Conservation (phyloP, 2,113 vertebrate species). For the Egretta garzetta region DNA sequence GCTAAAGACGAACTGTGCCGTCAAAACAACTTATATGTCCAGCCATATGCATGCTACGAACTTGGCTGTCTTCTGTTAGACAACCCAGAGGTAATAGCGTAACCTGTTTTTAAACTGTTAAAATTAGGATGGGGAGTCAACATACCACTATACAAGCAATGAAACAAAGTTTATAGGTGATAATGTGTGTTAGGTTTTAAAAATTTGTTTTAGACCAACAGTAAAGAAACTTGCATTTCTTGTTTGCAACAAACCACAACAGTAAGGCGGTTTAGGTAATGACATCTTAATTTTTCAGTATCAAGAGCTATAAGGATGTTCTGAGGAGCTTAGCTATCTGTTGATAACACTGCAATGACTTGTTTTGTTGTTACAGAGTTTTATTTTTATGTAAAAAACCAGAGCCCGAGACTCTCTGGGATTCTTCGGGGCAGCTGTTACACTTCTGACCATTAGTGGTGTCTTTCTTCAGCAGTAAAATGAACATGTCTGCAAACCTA, state of each 20-base stretch:
- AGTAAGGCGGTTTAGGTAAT: background rate
- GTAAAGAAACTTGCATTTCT: background rate
- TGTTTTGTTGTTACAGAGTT: background rate
- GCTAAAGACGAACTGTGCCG: conserved; percentile 86
- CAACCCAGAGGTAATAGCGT: conserved; percentile 86
- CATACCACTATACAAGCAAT: background rate
- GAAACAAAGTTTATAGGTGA: background rate
- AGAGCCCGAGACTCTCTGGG: background rate
- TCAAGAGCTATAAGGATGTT: background rate
- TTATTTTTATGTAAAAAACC: background rate
- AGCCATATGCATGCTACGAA: conserved; percentile 95
- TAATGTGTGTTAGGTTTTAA: background rate
- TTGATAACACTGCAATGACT: background rate
- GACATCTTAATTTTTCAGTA: background rate
- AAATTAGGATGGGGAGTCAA: background rate
- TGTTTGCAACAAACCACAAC: background rate
- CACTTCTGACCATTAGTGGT: background rate
- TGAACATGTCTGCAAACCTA: background rate
- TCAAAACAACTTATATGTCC: conserved; percentile 89
- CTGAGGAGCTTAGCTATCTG: background rate
- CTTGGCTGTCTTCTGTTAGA: conserved; percentile 92
- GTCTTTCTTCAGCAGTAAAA: background rate
- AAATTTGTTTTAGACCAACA: background rate
- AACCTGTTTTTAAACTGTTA: background rate
- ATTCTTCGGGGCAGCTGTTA: background rate